Evolutionary conservation across 1,140 invertebrate genomes (phyloP), one percentile per base, ranked within the genome.

Genomic region (Eubasilissa regina): DNA sequence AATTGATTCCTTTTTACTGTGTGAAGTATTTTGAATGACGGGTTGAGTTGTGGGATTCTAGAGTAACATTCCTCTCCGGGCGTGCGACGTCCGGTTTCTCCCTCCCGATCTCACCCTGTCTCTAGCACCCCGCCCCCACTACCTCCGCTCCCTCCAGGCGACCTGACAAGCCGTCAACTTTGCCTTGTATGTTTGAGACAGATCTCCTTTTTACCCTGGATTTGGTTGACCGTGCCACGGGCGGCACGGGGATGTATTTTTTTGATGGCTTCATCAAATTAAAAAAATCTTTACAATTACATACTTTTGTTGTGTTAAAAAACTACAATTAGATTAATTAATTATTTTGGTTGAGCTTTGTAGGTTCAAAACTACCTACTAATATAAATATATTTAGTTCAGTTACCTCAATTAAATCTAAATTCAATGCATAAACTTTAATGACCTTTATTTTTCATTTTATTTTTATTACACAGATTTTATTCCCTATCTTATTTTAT

Each of bases 131-230:
- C 25, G 13, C 62, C 0, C 13, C 43, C 15, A 17, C 47, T 19
- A 64, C 17, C 48, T 7, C 9, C 60, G 11, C 53, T 47, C 19
- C 64, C 25, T 12, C 64, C 19, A 47, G 17, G 47, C 25, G 70
- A 45, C 21, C 80, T 80, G 80, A 81, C 80, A 81, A 70, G 75
- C 45, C 80, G 70, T 81, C 80, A 81, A 76, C 80, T 81, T 64
- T 62, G 62, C 75, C 80, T 58, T 76, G 80, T 81, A 55, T 81
- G 80, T 81, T 78, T 74, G 56, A 58, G 80, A 81, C 80, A 81
- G 77, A 81, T 81, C 80, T 81, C 73, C 72, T 81, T 81, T 81
- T 81, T 81, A 79, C 76, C 77, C 76, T 43, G 80, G 64, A 78
- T 78, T 68, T 75, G 72, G 68, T 75, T 75, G 76, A 72, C 62